Percentiles rank a stretch among this genome's conserved stretches.
Conservation (phyloP, 1,140 invertebrate species). For the Drosophila ananassae region DNA sequence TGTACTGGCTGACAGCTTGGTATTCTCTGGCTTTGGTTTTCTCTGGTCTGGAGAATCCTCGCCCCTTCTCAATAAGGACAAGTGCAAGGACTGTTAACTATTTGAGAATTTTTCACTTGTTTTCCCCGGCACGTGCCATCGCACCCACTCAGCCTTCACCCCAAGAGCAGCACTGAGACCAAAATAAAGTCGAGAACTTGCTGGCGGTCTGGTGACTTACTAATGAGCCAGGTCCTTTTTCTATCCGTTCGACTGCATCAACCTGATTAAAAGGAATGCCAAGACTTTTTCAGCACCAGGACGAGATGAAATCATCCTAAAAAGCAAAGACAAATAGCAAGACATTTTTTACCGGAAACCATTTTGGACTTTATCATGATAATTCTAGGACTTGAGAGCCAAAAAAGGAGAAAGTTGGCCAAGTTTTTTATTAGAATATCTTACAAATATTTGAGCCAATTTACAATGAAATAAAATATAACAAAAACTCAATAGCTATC, state of each 20-base stretch:
- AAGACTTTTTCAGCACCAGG: slow-evolving; percentile 16
- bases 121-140: slow-evolving; percentile 56
- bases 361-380: not conserved
- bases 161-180: slow-evolving; percentile 19
- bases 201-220: slow-evolving; percentile 62
- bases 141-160: slow-evolving; percentile 2
- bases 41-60: not conserved
- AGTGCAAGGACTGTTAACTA: slow-evolving; percentile 55
- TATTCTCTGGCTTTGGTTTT: slow-evolving; percentile 12
- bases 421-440: not conserved
- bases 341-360: slow-evolving; percentile 11
- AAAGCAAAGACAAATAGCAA: slow-evolving; percentile 28
- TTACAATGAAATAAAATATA: not conserved
- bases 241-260: slow-evolving; percentile 22
- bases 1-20: slow-evolving; percentile 41
- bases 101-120: slow-evolving; percentile 68
- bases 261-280: slow-evolving; percentile 49
- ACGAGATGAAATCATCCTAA: not conserved
- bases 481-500: not conserved
- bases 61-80: slow-evolving; percentile 17
- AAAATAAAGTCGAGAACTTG: slow-evolving; percentile 58
- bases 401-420: not conserved
- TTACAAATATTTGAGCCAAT: not conserved
- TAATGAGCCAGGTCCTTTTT: slow-evolving; percentile 56
- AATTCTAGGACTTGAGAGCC: not conserved